Conservation (phyloP, 1,140 invertebrate genomes). For the Mamestra configurata region DNA sequence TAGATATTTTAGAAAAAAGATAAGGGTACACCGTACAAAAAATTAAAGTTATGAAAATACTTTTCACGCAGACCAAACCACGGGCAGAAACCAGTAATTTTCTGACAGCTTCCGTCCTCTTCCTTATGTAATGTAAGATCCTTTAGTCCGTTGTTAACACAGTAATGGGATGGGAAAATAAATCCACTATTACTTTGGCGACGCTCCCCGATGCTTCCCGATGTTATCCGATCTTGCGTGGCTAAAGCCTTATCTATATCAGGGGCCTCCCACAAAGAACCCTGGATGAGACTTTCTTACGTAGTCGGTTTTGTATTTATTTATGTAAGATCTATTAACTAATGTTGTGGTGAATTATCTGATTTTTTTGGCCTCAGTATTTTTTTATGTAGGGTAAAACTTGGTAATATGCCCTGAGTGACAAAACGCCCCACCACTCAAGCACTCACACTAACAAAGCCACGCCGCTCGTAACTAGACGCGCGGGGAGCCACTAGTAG, state of each 20-base stretch:
- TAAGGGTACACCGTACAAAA: no score
- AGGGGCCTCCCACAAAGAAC: constrained; percentile 3
- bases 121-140: constrained; percentile 9
- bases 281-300: constrained; percentile 16
- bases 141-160: constrained; percentile 44
- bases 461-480: no score
- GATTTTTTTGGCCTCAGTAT: not conserved
- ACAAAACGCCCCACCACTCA: no score
- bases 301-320: constrained; percentile 27
- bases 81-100: no score
- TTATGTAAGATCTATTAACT: constrained; percentile 17
- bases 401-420: no score
- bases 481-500: no score
- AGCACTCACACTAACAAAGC: no score
- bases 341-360: constrained; percentile 5
- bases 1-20: no score
- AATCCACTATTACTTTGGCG: constrained; percentile 48
- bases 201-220: constrained; percentile 24
- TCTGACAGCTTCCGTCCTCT: not conserved
- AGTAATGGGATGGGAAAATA: constrained; percentile 46
- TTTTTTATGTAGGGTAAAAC: no score
- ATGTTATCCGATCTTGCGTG: constrained; percentile 46
- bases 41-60: no score
- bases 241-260: constrained; percentile 46
- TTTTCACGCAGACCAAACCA: no score